These are phyloP conservation scores for Lasiurus borealis DNA, from an alignment of 2,113 vertebrate genomes.

Conservation along the genomic window DNA sequence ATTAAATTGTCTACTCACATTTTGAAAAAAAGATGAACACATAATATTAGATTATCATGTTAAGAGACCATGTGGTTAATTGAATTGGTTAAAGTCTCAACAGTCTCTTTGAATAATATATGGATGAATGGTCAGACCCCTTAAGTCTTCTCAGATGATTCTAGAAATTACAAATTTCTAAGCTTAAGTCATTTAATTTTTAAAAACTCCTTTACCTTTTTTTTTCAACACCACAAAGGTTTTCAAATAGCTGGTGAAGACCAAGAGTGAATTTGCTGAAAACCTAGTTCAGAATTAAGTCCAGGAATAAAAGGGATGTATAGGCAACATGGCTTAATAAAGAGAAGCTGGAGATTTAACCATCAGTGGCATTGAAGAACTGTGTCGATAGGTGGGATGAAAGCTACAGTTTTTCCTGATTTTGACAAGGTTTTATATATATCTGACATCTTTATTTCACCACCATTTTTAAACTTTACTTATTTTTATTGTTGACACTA, in stretches of 20 bases:
- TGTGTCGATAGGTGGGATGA: neutral
- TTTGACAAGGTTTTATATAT: neutral
- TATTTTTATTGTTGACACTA: neutral
- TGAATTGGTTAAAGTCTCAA: neutral
- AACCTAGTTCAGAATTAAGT: neutral
- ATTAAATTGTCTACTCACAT: neutral
- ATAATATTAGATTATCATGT: neutral
- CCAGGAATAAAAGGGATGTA: neutral
- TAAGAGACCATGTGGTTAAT: neutral
- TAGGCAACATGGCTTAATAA: neutral
- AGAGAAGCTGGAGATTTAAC: neutral
- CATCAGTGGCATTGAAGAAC: neutral
- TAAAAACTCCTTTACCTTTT: neutral
- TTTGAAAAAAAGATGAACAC: neutral
- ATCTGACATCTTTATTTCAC: neutral
- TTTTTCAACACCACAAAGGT: neutral
- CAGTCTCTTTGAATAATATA: neutral
- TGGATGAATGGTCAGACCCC: neutral
- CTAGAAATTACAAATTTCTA: constrained; percentile 7
- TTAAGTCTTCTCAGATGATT: neutral
- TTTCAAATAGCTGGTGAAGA: neutral
- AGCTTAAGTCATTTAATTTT: neutral
- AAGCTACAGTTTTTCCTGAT: neutral
- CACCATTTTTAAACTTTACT: neutral
- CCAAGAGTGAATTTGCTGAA: neutral